Evolutionary conservation across 2,888 invertebrate species (phyloP).

Genomic region (Epistrophe eligans): DNA sequence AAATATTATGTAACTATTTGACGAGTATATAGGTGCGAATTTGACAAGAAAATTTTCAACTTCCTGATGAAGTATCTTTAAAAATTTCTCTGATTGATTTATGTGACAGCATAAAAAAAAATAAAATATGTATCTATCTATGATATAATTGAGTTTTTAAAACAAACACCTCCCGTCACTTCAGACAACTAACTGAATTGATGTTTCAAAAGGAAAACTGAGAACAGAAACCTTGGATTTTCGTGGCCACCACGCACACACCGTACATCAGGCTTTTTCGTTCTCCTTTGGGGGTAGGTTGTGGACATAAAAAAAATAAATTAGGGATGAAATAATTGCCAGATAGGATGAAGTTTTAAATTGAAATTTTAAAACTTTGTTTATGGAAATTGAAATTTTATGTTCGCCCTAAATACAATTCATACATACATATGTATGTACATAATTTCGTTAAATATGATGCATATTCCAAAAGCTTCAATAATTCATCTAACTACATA

Average conservation of each 20-base stretch:
- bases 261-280: background rate
- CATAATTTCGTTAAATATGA: too few relatives aligned
- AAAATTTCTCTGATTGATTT: constrained; percentile 7
- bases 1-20: constrained; percentile 42
- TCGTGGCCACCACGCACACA: constrained; percentile 5
- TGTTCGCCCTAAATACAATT: too few relatives aligned
- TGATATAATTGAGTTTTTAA: constrained; percentile 2
- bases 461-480: too few relatives aligned
- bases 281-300: constrained; percentile 18
- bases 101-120: background rate
- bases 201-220: background rate
- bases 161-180: constrained; percentile 14
- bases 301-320: background rate
- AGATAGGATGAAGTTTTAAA: background rate
- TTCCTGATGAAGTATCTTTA: background rate
- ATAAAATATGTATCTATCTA: constrained; percentile 17
- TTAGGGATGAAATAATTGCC: constrained; percentile 5
- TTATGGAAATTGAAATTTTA: too few relatives aligned
- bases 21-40: constrained; percentile 1
- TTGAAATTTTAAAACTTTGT: too few relatives aligned
- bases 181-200: constrained; percentile 12
- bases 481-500: too few relatives aligned
- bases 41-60: background rate
- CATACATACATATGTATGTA: too few relatives aligned
- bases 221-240: constrained; percentile 4